Evolutionary conservation across 1,140 invertebrate genomes (phyloP), one percentile per base, ranked within the genome.

Genomic region (Drosophila azteca): DNA sequence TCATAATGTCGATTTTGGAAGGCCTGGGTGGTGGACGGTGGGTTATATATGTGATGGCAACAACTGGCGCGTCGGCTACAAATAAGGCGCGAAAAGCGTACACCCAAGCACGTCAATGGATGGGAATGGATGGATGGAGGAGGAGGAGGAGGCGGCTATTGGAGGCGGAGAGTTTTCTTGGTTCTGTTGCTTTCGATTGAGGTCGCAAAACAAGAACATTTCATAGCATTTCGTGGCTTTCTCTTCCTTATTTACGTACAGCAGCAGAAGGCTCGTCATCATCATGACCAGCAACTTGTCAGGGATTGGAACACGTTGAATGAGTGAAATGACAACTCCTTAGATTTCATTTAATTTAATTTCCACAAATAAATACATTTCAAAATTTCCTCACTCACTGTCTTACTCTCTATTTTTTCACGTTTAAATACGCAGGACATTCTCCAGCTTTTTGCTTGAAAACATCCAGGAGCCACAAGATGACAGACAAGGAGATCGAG

Each of bases 401-500:
- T 63, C 45, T 17, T 22, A n/a, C 35, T 63, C 13, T 29, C 50
- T 41, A 39, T 55, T 13, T 22, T 24, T 31, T 39, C 35, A 39
- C 51, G 35, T 20, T 52, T 63, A 11, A 22, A 20, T 13, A 7
- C 13, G 41, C 17, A 73, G 70, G 59, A 45, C 52, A 41, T 51
- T 63, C 41, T 7, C 3, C 68, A 85, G 54, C 73, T 65, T 62
- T 62, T 62, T 59, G 49, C 57, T 91, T 90, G 79, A 68, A 58
- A 69, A 44, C 24, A 8, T 6, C 13, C 26, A n/a, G 22, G 44
- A 60, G 48, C 20, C 45, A 48, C 43, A 48, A 67, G 3, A 85
- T 79, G 79, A 64, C 81, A 46, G 91, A 73, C 50, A 83, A 77
- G 31, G 78, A 82, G 53, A 66, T 70, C 55, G 92, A 93, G 50